These are phyloP conservation scores for Meganola albula DNA, from an alignment of 2,888 invertebrate genomes.

Conservation along the genomic window DNA sequence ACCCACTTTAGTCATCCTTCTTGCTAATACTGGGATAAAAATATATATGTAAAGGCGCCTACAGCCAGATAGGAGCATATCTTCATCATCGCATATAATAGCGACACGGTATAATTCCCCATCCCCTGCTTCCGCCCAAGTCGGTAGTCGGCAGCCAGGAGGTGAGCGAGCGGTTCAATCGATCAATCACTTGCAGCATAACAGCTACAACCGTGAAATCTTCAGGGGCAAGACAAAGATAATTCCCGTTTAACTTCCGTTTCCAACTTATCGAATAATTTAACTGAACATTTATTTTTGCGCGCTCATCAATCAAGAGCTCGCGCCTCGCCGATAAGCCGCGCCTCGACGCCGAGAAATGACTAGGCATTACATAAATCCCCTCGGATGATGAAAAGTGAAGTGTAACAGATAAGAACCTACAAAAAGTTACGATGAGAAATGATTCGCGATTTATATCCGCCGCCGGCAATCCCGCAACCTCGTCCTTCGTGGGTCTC, in stretches of 20 bases:
- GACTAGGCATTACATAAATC: constrained; percentile 80
- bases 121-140: constrained; percentile 17
- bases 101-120: constrained; percentile 19
- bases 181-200: constrained; percentile 71
- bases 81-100: constrained; percentile 23
- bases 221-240: constrained; percentile 77
- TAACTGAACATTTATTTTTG: constrained; percentile 80
- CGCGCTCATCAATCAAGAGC: constrained; percentile 79
- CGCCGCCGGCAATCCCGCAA: constrained; percentile 53
- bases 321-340: constrained; percentile 73
- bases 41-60: too few species aligned
- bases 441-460: constrained; percentile 79
- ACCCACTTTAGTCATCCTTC: too few species aligned
- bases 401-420: constrained; percentile 80
- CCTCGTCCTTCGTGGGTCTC: constrained; percentile 23
- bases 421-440: constrained; percentile 80
- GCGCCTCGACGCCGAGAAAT: constrained; percentile 78
- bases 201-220: constrained; percentile 72
- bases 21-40: too few species aligned
- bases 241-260: constrained; percentile 79
- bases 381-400: constrained; percentile 80
- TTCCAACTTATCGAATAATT: constrained; percentile 80
- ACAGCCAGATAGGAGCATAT: constrained; percentile 14
- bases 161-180: constrained; percentile 41
- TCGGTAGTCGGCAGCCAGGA: constrained; percentile 17